Evolutionary conservation across 2,797 vertebrate genomes (phyloP), one percentile per base, ranked within the genome.

Genomic region (Manis crassicaudata): DNA sequence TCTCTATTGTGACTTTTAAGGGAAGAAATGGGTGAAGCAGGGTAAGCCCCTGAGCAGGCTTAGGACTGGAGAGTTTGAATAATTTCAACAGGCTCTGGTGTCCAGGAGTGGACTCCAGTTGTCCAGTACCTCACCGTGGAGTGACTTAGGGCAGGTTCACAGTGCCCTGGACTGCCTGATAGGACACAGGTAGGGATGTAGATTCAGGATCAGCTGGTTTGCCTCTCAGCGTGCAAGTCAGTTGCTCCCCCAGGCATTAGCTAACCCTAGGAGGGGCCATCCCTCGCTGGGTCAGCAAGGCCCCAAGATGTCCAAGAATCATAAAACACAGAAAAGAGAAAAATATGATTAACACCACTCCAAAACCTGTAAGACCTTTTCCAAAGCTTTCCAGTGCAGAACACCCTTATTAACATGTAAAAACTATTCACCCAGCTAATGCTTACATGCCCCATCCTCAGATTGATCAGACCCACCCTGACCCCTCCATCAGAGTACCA

Each of bases 201-300:
- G 27, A 60, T 2, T 18, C 25, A 9, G 18, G n/a, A 92, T 29
- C 83, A 29, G 23, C 77, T 43, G 60, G 29, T 70, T 79, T 95
- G 81, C 43, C 73, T 70, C 90, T 63, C 37, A 95, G 92, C 82
- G 54, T 35, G 21, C n/a, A 88, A 91, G 13, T 85, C 40, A 70
- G 72, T 85, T 90, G 67, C 52, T 73, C 84, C 13, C 88, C 62
- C 68, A 21, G 27, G 70, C 89, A 83, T 91, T 84, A 79, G 73
- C 62, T 76, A 81, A 72, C 29, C 62, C 40, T 94, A 40, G 32
- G 32, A 86, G n/a, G 21, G 62, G 67, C 43, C n/a, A 35, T n/a
- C 18, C 32, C 46, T 90, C 40, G 58, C 82, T 77, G 43, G 16
- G 4, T 89, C 70, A 54, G 29, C 37, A 87, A 84, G n/a, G n/a